Evolutionary conservation across 2,888 invertebrate genomes (phyloP), one percentile per base, ranked within the genome.

Genomic region (Microplitis deprimator): DNA sequence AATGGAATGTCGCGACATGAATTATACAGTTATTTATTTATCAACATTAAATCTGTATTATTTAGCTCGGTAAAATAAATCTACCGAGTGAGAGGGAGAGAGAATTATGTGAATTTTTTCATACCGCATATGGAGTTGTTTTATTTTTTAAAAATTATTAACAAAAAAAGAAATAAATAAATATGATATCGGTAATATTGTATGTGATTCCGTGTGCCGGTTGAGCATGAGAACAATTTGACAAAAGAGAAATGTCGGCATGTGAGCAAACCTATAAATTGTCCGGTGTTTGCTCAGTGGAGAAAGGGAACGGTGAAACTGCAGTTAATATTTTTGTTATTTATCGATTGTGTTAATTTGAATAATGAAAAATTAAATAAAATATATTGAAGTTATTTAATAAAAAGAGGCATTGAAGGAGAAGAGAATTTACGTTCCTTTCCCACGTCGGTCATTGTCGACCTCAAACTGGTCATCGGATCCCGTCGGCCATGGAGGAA

Each of bases 381-480:
- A 20, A 67, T 41, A 50, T 13, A 50, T 50, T 10, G 65, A 77
- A 40, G 40, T 60, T 20, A 65, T 29, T 20, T 10, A 50, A 50
- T 20, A 29, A 29, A 81, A 80, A 81, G 81, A 81, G 76, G 68
- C 41, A 29, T 73, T 3, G 29, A 77, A 71, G 75, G 73, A 73
- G 76, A 79, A 76, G 76, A 80, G 78, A 74, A 78, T 80, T 85
- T 84, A 83, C 85, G 89, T 87, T 87, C 85, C 88, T 89, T 89
- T 89, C 89, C 89, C 89, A 89, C 89, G 89, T 89, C 87, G 88
- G 85, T 87, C 87, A 85, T 84, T 87, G 85, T 79, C 86, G 87
- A 89, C 89, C 88, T 89, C 88, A 88, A 87, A 86, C 88, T 87
- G 87, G 89, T 88, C 88, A 89, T 89, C 86, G 88, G 89, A 89